A percentile compares a stretch with the other conserved stretches of the same genome.
Conservation (phyloP, 2,113 vertebrate species). For the Cyanistes caeruleus region DNA sequence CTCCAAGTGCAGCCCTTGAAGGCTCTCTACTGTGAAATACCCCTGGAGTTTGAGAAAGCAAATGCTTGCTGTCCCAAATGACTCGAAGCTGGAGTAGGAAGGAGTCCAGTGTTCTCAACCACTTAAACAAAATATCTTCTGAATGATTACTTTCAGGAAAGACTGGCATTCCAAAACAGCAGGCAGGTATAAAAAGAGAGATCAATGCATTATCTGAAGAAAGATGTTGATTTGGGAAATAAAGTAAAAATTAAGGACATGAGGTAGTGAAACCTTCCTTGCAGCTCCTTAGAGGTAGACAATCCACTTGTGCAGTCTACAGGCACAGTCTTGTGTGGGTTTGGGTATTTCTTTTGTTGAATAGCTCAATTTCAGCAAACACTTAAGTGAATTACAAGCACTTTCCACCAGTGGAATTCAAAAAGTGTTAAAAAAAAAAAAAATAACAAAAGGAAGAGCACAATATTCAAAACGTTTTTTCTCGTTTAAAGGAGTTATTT, state of each 20-base stretch:
- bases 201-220: background rate
- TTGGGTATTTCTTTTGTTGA: background rate
- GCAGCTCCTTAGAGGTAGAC: background rate
- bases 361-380: background rate
- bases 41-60: background rate
- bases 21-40: background rate
- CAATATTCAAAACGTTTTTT: background rate
- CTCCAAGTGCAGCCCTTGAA: background rate
- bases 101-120: background rate
- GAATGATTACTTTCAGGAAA: background rate
- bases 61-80: fast-evolving
- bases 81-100: background rate
- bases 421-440: background rate
- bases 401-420: background rate
- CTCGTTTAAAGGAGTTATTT: background rate
- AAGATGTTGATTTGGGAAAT: background rate
- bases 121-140: background rate
- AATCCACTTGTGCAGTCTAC: background rate
- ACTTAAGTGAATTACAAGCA: background rate
- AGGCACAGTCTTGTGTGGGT: background rate
- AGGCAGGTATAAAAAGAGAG: background rate
- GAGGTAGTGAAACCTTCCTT: background rate
- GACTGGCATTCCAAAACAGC: background rate
- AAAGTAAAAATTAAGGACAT: background rate
- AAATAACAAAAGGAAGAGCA: background rate